Evolutionary conservation across 1,140 invertebrate genomes (phyloP), one percentile per base, ranked within the genome.

Genomic region (Drosophila arawakana): DNA sequence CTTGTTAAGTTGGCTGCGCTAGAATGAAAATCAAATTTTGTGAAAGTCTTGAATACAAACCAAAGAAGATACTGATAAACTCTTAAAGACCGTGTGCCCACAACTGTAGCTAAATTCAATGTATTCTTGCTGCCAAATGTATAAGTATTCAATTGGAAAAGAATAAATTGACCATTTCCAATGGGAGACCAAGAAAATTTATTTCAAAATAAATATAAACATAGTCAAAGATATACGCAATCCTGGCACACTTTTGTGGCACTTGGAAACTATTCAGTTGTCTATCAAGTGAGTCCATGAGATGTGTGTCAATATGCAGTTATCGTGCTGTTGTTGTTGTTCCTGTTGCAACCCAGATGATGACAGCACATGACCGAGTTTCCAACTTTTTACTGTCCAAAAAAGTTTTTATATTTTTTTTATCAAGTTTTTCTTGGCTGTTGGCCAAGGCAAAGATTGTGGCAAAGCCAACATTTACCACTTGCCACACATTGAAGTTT

Each of bases 401-500:
- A 21, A 49, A 49, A 49, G 10, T 30, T 54, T 54, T 35, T 15
- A 15, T 15, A 15, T 11, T 52, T 46, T n/a, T 54, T 72, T 49
- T 37, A 34, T 15, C 47, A 30, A 60, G 34, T 25, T 10, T 3
- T 9, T 6, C 25, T 70, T 70, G 68, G 49, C 60, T 34, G 41
- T 35, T 65, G 54, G 69, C 68, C 68, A 71, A 65, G 43, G 30
- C 25, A 62, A 62, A 52, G 41, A 43, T 11, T 43, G 10, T 43
- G n/a, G 49, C 49, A 52, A 52, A 50, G 5, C 25, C 5, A 75
- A 65, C 63, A 73, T 62, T 65, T 52, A 68, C 60, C 74, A 76
- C 70, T 67, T 73, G 62, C 74, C 62, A 57, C 61, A 49, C 47
- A 15, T 25, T 30, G 37, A 61, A 73, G 57, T 58, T 69, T 44